phyloP scores from a whole-genome alignment of 2,797 vertebrate species.

The Rhyacichthys aspro region DNA sequence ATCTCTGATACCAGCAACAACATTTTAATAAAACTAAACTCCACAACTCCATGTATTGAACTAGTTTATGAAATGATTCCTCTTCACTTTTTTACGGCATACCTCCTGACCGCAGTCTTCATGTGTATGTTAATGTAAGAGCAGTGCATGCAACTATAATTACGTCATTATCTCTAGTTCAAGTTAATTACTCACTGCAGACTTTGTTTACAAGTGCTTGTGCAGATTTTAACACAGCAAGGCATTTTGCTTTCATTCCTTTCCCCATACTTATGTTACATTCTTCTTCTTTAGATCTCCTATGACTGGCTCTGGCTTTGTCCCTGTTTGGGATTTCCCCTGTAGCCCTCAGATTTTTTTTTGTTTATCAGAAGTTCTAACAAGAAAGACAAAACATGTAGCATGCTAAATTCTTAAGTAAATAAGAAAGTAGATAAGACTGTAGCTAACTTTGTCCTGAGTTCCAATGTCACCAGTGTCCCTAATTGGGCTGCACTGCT shows the following conservation, averaged over 20 bases:
- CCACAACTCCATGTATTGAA: constrained; percentile 18
- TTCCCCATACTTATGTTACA: neutral
- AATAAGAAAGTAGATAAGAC: constrained; percentile 23
- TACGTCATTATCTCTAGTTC: constrained; percentile 65
- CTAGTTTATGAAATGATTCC: constrained; percentile 21
- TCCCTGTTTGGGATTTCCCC: constrained; percentile 26
- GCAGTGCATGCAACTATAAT: constrained; percentile 53
- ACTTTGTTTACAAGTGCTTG: constrained; percentile 36
- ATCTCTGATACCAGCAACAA: constrained; percentile 7
- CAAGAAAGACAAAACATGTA: constrained; percentile 12
- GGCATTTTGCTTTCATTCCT: constrained; percentile 20
- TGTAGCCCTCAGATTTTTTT: no score
- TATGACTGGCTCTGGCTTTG: constrained; percentile 13
- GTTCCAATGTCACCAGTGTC: neutral
- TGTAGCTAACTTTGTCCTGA: neutral
- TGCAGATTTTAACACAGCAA: constrained; percentile 39
- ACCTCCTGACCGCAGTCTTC: constrained; percentile 43
- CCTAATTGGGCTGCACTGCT: constrained; percentile 24
- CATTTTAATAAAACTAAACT: constrained; percentile 25
- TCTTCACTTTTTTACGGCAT: constrained; percentile 42
- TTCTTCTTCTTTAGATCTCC: constrained; percentile 3
- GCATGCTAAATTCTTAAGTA: constrained; percentile 40
- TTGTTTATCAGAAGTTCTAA: constrained; percentile 17
- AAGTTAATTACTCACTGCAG: constrained; percentile 73
- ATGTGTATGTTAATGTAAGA: constrained; percentile 51